Percentiles rank a stretch among this genome's conserved stretches.
phyloP scores from a whole-genome alignment of 2,113 vertebrate species.

The Vanacampus margaritifer region DNA sequence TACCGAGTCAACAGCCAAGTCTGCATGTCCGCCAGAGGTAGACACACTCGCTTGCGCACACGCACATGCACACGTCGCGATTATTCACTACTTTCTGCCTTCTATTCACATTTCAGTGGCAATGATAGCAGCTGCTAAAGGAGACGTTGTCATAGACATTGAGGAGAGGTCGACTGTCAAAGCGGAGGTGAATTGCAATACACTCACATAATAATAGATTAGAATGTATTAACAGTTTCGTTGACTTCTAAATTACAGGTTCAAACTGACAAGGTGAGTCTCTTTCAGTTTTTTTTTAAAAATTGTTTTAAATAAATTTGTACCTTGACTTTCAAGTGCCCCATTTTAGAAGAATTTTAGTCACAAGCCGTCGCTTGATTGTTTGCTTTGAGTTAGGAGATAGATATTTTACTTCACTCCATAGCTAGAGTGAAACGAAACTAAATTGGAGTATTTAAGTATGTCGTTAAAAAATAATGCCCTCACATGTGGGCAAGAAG shows the following conservation, averaged over 20 bases:
- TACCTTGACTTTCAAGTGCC: no score
- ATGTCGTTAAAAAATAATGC: no score
- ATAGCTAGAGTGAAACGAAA: no score
- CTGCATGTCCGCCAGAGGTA: slow-evolving; percentile 85
- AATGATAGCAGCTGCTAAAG: slow-evolving; percentile 76
- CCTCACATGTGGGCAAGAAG: no score
- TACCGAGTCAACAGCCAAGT: slow-evolving; percentile 76
- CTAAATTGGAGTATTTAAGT: no score
- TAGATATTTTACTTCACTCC: no score
- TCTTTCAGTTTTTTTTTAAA: neutral
- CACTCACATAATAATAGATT: neutral
- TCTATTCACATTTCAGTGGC: slow-evolving; percentile 69
- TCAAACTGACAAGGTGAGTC: slow-evolving; percentile 59
- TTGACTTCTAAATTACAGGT: slow-evolving; percentile 31
- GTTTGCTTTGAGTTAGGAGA: no score
- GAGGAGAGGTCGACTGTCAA: slow-evolving; percentile 79
- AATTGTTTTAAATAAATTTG: neutral
- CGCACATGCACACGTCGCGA: neutral
- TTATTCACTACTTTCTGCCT: neutral
- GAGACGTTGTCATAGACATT: slow-evolving; percentile 82
- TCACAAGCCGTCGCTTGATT: no score
- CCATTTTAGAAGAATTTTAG: no score
- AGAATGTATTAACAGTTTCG: slow-evolving; percentile 2
- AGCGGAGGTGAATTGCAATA: slow-evolving; percentile 76
- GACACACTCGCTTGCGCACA: neutral